Evolutionary conservation across 2,113 vertebrate species (phyloP), one percentile per base, ranked within the genome.

Genomic region (Corapipo altera): DNA sequence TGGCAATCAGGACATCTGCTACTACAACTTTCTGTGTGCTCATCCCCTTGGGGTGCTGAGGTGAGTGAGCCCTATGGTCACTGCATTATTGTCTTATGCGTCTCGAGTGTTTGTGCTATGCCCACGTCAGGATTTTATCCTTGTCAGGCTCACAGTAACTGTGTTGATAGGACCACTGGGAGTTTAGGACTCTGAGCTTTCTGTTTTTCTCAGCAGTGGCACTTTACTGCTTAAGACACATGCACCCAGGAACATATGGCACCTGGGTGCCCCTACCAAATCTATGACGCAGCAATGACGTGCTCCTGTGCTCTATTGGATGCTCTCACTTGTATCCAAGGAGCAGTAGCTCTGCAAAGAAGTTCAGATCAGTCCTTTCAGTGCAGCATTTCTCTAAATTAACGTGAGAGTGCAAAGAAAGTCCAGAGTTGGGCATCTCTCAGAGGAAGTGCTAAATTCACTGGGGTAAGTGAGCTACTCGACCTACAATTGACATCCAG

Each of bases 11-110:
- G 98, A 98, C 89, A 98, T 98, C 97, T 98, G 98, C 90, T 98
- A 98, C 95, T 98, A 98, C 95, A 98, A 98, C 95, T 98, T 98
- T 81, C 97, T 98, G 51, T 98, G 98, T 24, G 98, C 98, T 78
- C 98, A 98, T 62, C 98, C 98, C 35, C 85, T 98, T 71, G 98
- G 98, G 2, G 97, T 98, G 87, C 95, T 98, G 85, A 98, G 98
- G 98, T 98, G 85, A 97, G 96, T 54, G 16, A 88, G 6, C 23
- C 23, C 16, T 51, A 12, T 0, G 0, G 2, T 91, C 37, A 8
- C 32, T 57, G 35, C 22, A 0, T 59, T 22, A 33, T 43, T 54
- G 32, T 76, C 37, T 54, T 0, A 0, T 73, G 54, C 55, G 11
- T 86, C 14, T 48, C 26, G 21, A 33, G 41, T 35, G 30, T 52